phyloP scores from a whole-genome alignment of 2,888 invertebrate genomes.

The Epicampocera succincta region DNA sequence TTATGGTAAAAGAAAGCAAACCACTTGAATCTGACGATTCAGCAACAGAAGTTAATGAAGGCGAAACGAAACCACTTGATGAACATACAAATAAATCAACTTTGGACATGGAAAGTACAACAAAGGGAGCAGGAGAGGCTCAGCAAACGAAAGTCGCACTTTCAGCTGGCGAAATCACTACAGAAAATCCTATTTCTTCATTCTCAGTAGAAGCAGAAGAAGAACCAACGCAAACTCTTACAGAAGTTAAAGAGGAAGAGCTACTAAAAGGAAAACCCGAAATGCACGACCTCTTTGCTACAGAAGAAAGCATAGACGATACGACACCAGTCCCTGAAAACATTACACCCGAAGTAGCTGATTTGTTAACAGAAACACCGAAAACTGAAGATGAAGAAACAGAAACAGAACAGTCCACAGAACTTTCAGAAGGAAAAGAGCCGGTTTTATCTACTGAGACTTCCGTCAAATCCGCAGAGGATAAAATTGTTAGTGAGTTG shows the following conservation, averaged over 20 bases:
- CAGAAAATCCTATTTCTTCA: constrained; percentile 36
- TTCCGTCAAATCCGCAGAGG: constrained; percentile 4
- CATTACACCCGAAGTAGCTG: neutral
- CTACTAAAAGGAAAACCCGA: constrained; percentile 1
- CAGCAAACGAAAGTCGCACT: constrained; percentile 8
- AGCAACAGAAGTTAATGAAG: constrained; percentile 19
- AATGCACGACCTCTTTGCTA: neutral
- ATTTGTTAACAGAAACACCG: constrained; percentile 11
- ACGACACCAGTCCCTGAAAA: constrained; percentile 16
- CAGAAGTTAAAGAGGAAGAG: neutral
- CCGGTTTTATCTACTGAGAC: constrained; percentile 59
- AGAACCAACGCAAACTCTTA: constrained; percentile 2
- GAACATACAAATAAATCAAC: constrained; percentile 9
- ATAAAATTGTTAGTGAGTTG: neutral
- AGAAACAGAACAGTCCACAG: constrained; percentile 19
- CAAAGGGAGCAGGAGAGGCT: constrained; percentile 1
- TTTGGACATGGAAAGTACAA: neutral
- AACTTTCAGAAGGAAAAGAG: constrained; percentile 59
- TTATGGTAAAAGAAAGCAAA: constrained; percentile 14
- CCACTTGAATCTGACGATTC: constrained; percentile 12
- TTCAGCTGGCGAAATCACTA: constrained; percentile 25
- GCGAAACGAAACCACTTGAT: neutral
- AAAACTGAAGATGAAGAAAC: constrained; percentile 8
- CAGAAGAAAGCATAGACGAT: neutral
- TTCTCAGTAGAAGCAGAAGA: constrained; percentile 59